Evolutionary conservation across 2,888 invertebrate genomes (phyloP).

Genomic region (Aphodius granarius): DNA sequence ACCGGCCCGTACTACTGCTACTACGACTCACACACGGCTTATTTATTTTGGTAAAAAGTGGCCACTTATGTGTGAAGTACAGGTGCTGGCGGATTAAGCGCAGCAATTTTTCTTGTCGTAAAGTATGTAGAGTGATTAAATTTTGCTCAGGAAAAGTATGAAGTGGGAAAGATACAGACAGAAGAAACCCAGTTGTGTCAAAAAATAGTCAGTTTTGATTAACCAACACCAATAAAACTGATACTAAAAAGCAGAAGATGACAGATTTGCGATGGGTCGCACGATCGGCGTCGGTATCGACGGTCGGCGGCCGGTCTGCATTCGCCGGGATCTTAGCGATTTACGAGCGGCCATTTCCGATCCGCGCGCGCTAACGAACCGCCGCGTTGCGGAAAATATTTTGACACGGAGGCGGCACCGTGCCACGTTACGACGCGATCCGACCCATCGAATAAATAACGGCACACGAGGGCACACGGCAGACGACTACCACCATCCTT

Average conservation of each 20-base stretch:
- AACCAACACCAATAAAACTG: no score
- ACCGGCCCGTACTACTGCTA: neutral
- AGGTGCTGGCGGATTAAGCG: no score
- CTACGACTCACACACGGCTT: no score
- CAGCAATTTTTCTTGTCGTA: no score
- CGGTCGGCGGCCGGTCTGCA: neutral
- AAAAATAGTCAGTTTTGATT: no score
- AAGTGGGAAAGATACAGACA: no score
- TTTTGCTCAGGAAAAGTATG: no score
- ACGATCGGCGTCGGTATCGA: neutral
- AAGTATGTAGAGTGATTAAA: no score
- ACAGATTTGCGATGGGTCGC: neutral
- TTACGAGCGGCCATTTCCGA: neutral
- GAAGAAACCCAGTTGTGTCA: no score
- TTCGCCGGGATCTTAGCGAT: neutral
- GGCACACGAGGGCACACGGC: neutral
- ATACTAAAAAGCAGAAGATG: no score
- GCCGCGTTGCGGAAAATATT: neutral
- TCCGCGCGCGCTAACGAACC: neutral
- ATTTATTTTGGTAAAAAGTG: no score
- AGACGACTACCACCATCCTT: neutral
- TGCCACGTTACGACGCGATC: neutral
- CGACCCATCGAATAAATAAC: neutral
- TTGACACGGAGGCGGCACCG: neutral
- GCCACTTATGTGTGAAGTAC: no score